Conservation (phyloP, 2,888 invertebrate genomes). For the Hyles lineata region DNA sequence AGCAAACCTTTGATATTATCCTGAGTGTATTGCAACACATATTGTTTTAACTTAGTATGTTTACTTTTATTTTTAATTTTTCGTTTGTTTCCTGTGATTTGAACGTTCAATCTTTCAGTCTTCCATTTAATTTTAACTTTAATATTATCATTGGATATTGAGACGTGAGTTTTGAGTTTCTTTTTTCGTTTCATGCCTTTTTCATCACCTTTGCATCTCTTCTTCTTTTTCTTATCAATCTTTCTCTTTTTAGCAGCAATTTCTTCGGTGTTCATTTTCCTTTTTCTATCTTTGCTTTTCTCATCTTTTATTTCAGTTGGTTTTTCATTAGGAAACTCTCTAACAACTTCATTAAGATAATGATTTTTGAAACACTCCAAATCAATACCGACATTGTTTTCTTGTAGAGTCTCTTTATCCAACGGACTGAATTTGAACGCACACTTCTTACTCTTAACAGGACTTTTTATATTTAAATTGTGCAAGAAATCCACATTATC, state of each 20-base stretch:
- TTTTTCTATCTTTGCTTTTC: neutral
- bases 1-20: slow-evolving; percentile 44
- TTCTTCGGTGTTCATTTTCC: neutral
- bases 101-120: slow-evolving; percentile 53
- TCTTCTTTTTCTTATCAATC: neutral
- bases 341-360: slow-evolving; percentile 64
- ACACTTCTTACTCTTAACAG: slow-evolving; percentile 45
- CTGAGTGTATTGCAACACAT: slow-evolving; percentile 59
- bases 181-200: slow-evolving; percentile 35
- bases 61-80: slow-evolving; percentile 37
- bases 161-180: slow-evolving; percentile 44
- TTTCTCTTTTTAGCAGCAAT: neutral
- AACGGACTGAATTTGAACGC: slow-evolving; percentile 59
- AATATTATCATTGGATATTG: slow-evolving; percentile 53
- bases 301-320: neutral
- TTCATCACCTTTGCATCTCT: neutral
- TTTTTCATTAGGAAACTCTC: slow-evolving; percentile 35
- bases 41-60: slow-evolving; percentile 55
- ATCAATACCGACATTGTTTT: slow-evolving; percentile 57
- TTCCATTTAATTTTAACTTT: slow-evolving; percentile 63
- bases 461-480: slow-evolving; percentile 39
- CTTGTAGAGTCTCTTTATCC: slow-evolving; percentile 53
- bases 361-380: slow-evolving; percentile 69
- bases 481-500: slow-evolving; percentile 30
- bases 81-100: slow-evolving; percentile 50